A percentile compares a stretch with the other conserved stretches of the same genome.
Evolutionary conservation across 1,140 invertebrate species (phyloP).

Genomic region (Stratiolaelaps scimitus): DNA sequence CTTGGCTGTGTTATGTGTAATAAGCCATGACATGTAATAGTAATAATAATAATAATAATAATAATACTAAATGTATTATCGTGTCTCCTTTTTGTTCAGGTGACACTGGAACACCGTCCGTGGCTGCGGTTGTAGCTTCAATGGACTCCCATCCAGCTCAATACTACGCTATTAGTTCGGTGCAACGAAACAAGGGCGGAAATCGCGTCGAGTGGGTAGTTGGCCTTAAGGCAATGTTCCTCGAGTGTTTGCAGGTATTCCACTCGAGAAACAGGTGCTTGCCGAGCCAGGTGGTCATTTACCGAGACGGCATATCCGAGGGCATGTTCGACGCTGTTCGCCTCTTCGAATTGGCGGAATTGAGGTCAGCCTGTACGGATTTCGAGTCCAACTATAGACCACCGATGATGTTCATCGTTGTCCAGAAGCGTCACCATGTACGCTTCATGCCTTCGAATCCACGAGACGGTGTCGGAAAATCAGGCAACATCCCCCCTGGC

Average conservation of each 20-base stretch:
- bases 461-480: not conserved
- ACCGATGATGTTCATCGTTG: constrained; percentile 63
- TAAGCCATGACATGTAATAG: too few relatives aligned
- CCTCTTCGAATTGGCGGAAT: constrained; percentile 51
- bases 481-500: constrained; percentile 42
- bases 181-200: constrained; percentile 31
- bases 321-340: constrained; percentile 60
- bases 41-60: too few relatives aligned
- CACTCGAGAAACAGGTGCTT: constrained; percentile 9
- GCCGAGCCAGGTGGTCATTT: constrained; percentile 57
- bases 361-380: constrained; percentile 52
- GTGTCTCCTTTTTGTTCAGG: too few relatives aligned
- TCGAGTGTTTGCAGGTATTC: not conserved
- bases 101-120: constrained; percentile 4
- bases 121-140: constrained; percentile 31
- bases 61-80: too few relatives aligned
- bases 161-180: constrained; percentile 31
- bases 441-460: constrained; percentile 38
- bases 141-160: constrained; percentile 32
- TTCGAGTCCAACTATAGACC: constrained; percentile 49
- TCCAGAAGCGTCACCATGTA: constrained; percentile 81
- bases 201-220: not conserved
- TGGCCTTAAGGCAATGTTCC: constrained; percentile 16
- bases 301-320: constrained; percentile 75
- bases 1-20: too few relatives aligned